phyloP scores from a whole-genome alignment of 2,113 vertebrate genomes.

The Brachyhypopomus gauderio region DNA sequence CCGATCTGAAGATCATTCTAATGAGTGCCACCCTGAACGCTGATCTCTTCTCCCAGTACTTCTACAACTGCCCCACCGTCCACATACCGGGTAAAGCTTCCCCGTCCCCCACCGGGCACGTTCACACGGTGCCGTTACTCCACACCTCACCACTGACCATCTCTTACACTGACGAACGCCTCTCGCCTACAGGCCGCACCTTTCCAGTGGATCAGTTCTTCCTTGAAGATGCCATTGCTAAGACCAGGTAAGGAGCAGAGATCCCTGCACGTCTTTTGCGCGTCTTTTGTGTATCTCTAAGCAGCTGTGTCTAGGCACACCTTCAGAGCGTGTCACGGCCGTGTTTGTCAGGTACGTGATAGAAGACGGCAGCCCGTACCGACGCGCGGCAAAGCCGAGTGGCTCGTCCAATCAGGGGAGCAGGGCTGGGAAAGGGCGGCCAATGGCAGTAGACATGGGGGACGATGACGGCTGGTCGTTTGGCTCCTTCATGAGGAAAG shows the following conservation, averaged over 20 bases:
- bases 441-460: conserved; percentile 80
- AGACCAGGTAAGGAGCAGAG: conserved; percentile 78
- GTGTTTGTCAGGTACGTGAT: conserved; percentile 83
- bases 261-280: neutral
- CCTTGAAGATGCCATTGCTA: conserved; percentile 89
- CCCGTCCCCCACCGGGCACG: neutral
- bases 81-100: conserved; percentile 88
- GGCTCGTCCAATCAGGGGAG: conserved; percentile 60
- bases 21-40: conserved; percentile 98
- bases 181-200: conserved; percentile 76
- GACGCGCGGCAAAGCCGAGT: conserved; percentile 79
- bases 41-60: conserved; percentile 93
- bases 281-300: neutral
- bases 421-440: conserved; percentile 69
- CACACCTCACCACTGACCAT: neutral
- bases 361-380: conserved; percentile 87
- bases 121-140: neutral
- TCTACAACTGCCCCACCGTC: conserved; percentile 82
- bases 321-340: neutral
- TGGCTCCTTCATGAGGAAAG: conserved; percentile 73
- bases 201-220: conserved; percentile 97
- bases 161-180: neutral
- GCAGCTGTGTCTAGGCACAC: neutral
- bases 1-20: conserved; percentile 87
- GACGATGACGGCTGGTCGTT: conserved; percentile 76